Percentiles rank a stretch among this genome's conserved stretches.
Conservation (phyloP, 2,113 vertebrate genomes). For the Bucco capensis region DNA sequence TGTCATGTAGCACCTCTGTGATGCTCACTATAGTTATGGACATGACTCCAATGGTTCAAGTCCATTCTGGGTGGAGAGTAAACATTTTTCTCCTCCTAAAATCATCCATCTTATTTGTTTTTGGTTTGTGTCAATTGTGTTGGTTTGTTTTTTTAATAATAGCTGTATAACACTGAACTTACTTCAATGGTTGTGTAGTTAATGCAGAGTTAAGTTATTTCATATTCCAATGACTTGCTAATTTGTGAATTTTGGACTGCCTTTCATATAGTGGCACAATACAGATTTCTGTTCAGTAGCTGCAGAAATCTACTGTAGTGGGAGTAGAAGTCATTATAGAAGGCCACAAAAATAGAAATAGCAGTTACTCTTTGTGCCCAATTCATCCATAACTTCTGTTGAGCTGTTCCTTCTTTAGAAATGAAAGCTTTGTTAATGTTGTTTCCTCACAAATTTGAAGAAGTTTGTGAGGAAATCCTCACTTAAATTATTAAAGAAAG, state of each 20-base stretch:
- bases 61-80: not conserved
- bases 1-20: not conserved
- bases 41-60: not conserved
- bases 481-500: not conserved
- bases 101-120: not conserved
- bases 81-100: not conserved
- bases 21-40: accelerated
- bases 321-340: not conserved
- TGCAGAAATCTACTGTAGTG: not conserved
- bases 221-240: not conserved
- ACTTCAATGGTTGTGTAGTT: not conserved
- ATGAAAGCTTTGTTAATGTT: not conserved
- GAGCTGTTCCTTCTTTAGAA: not conserved
- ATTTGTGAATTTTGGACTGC: not conserved
- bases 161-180: not conserved
- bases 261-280: not conserved
- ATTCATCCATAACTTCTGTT: not conserved
- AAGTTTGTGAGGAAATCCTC: not conserved
- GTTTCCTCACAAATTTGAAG: not conserved
- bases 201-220: not conserved
- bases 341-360: not conserved
- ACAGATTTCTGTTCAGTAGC: not conserved
- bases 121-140: not conserved
- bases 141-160: not conserved
- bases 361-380: not conserved